phyloP scores from a whole-genome alignment of 2,888 invertebrate genomes.

The Hypomecis atomaria region DNA sequence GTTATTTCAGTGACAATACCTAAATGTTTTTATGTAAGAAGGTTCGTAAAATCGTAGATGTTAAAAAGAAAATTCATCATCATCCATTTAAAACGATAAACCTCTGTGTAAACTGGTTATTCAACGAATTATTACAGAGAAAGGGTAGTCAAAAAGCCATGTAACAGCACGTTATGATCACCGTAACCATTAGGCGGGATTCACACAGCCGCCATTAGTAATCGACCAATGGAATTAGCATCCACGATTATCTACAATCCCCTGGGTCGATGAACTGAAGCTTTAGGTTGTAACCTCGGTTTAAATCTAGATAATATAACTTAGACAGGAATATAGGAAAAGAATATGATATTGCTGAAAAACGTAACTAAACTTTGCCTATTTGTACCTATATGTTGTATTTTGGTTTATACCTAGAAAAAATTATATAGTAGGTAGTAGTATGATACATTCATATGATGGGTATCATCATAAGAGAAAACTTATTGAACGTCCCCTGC shows the following conservation, averaged over 20 bases:
- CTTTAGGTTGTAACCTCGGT: background rate
- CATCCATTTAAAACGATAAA: background rate
- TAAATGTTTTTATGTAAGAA: no score
- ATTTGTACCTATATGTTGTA: no score
- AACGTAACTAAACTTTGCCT: no score
- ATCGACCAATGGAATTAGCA: slow-evolving; percentile 30
- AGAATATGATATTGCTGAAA: no score
- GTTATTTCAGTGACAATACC: no score
- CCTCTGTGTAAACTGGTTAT: background rate
- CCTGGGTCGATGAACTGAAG: slow-evolving; percentile 15
- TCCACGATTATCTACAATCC: slow-evolving; percentile 7
- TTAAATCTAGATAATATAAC: no score
- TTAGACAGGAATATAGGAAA: no score
- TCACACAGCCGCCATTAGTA: slow-evolving; percentile 26
- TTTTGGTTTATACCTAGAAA: no score
- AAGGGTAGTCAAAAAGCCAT: slow-evolving; percentile 22
- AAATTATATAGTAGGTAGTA: no score
- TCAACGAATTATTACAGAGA: slow-evolving; percentile 7
- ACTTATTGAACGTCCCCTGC: background rate
- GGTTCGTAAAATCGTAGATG: no score
- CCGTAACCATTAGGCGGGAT: slow-evolving; percentile 25
- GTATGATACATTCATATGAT: no score
- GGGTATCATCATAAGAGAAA: background rate
- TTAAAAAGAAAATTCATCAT: background rate
- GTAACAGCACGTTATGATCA: slow-evolving; percentile 23